A percentile compares a stretch with the other conserved stretches of the same genome.
These are phyloP conservation scores for Metalampra italica DNA, from an alignment of 2,888 invertebrate species.

Conservation along the genomic window DNA sequence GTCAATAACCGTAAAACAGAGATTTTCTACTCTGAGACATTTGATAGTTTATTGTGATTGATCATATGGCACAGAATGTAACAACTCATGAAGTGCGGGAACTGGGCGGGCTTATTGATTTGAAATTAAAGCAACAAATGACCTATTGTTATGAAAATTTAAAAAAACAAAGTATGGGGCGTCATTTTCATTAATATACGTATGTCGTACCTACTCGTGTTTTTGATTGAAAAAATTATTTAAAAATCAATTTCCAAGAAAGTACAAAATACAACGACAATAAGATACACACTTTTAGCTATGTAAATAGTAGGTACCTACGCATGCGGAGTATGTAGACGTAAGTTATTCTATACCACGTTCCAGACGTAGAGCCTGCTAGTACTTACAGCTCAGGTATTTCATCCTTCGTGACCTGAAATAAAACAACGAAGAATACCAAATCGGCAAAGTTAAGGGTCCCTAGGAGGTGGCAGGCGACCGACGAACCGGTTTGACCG, in stretches of 20 bases:
- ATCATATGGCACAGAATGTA: no score
- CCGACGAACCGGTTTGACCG: conserved; percentile 61
- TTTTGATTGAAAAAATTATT: no score
- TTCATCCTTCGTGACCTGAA: conserved; percentile 46
- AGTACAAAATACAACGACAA: no score
- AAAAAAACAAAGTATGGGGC: no score
- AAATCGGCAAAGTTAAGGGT: conserved; percentile 62
- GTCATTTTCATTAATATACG: no score
- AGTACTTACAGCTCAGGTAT: conserved; percentile 31
- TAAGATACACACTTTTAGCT: no score
- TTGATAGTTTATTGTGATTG: not conserved
- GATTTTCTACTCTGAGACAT: not conserved
- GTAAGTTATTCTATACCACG: conserved; percentile 28
- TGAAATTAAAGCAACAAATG: not conserved
- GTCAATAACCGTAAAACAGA: conserved; percentile 3
- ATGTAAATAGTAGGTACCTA: not conserved
- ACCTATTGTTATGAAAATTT: not conserved
- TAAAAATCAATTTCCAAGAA: no score
- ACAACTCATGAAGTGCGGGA: no score
- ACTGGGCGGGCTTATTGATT: no score
- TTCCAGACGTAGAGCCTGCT: conserved; percentile 32
- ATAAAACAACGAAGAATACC: conserved; percentile 59
- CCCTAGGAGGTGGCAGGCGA: conserved; percentile 56
- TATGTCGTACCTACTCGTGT: no score
- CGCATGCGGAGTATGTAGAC: conserved; percentile 1